Base-by-base conservation (phyloP, 92 coral and sea anemone species). In the Chrysogorgia sp. region DNA sequence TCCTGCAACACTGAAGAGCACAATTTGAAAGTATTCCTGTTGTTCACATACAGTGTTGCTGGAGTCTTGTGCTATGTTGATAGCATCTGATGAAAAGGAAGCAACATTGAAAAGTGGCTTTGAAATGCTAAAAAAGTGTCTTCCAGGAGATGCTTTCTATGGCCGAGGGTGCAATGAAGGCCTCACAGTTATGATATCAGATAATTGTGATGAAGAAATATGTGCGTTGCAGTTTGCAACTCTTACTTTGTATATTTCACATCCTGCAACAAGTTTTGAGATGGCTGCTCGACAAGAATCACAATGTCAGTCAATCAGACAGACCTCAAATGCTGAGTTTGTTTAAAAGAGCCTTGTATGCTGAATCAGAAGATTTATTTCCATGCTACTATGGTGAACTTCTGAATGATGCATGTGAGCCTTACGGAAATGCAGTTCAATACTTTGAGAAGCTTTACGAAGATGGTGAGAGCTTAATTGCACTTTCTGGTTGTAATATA, bases 81-180 rank as follows among this genome's bases (percentile, higher is more conserved):
- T 77, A 0, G 62, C 74, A 24, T 60, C 60, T 35, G 82, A 45
- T 62, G 74, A 77, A 23, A 43, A 68, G 22, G 32, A 77, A 60
- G 47, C 61, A 33, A 77, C 82, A 1, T 40, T 41, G 14, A 75
- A 40, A 5, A 19, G 40, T 71, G 84, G 87, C 57, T 86, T 86
- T 24, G 65, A 58, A 10, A 86, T 60, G 84, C 68, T 81, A 35
- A 70, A 62, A 52, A 50, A 75, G 28, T 67, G 71, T 70, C 63
- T 86, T 48, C 87, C 87, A 66, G 76, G 69, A 21, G 40, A 82
- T 87, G 87, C 87, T 60, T 79, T 79, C 48, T 59, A 83, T 83
- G 91, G 86, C 33, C 84, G 85, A 69, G 85, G 91, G 17, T 57
- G 45, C 20, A 47, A 77, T 61, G 58, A 47, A 40, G 82, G 74